Conservation (phyloP, 2,888 invertebrate genomes). For the Pristionchus fissidentatus region DNA sequence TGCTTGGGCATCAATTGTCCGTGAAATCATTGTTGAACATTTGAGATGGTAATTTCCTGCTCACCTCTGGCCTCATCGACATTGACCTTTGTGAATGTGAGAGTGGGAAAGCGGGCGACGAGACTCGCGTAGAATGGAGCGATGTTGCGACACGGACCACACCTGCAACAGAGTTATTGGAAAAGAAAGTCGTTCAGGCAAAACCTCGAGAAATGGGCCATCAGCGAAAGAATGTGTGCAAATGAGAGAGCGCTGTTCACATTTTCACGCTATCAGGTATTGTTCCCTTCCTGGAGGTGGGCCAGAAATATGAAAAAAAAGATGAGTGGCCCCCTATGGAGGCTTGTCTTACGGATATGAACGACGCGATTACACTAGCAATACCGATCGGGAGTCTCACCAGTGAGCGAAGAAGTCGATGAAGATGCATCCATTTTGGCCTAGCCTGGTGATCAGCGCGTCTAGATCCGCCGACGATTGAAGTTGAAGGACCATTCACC, state of each 20-base stretch:
- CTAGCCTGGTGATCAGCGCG: background rate
- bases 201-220: background rate
- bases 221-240: background rate
- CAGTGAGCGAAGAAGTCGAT: constrained; percentile 73
- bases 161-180: constrained; percentile 81
- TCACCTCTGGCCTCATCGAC: constrained; percentile 83
- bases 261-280: too few species aligned
- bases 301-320: too few species aligned
- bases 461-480: background rate
- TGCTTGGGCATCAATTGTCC: too few species aligned
- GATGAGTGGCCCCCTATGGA: too few species aligned
- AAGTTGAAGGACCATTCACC: constrained; percentile 12
- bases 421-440: constrained; percentile 58
- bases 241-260: too few species aligned
- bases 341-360: too few species aligned
- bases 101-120: constrained; percentile 88
- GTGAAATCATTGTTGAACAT: constrained; percentile 17
- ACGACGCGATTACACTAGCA: too few species aligned
- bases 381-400: constrained; percentile 55
- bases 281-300: too few species aligned
- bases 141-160: constrained; percentile 94
- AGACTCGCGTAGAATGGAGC: constrained; percentile 92
- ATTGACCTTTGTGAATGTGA: constrained; percentile 88
- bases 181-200: background rate
- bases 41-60: background rate